These are phyloP conservation scores for Anableps anableps DNA, from an alignment of 2,797 vertebrate genomes.

Conservation along the genomic window DNA sequence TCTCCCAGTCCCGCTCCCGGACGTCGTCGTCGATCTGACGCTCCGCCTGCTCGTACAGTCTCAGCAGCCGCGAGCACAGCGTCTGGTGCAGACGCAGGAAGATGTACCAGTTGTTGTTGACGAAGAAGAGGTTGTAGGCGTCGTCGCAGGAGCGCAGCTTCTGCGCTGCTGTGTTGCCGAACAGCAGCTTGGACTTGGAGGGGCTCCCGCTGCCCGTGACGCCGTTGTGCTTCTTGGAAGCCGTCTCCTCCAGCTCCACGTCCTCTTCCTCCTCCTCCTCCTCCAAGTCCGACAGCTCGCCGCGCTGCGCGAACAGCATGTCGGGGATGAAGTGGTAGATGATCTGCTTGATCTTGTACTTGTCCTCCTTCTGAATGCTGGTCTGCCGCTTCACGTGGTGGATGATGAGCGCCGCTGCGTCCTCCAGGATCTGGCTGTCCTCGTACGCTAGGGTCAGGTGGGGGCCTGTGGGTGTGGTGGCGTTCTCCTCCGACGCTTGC, in stretches of 20 bases:
- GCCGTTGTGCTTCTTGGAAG: conserved; percentile 95
- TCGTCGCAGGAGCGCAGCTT: conserved; percentile 90
- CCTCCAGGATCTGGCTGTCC: conserved; percentile 97
- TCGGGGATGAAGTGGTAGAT: conserved; percentile 98
- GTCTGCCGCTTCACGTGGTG: conserved; percentile 98
- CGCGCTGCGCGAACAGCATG: conserved; percentile 94
- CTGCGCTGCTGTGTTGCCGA: conserved; percentile 88
- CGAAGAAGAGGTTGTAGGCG: conserved; percentile 96
- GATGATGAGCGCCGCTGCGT: conserved; percentile 95
- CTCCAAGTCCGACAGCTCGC: conserved; percentile 95
- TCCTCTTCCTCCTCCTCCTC: conserved; percentile 94
- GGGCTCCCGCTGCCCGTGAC: conserved; percentile 78
- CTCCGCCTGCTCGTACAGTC: conserved; percentile 94
- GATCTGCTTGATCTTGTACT: conserved; percentile 99
- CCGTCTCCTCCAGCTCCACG: conserved; percentile 75
- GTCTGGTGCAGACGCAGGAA: conserved; percentile 98
- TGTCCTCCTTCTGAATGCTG: conserved; percentile 98
- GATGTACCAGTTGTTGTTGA: conserved; percentile 99
- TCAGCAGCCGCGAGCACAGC: conserved; percentile 91
- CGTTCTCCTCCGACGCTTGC: conserved; percentile 92
- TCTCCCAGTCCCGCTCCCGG: conserved; percentile 93
- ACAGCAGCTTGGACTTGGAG: conserved; percentile 94
- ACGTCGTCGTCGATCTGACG: conserved; percentile 95
- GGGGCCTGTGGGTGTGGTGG: conserved; percentile 84
- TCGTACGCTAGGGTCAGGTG: conserved; percentile 92